Conservation (phyloP, 2,797 vertebrate species). For the Vipera ursinii region DNA sequence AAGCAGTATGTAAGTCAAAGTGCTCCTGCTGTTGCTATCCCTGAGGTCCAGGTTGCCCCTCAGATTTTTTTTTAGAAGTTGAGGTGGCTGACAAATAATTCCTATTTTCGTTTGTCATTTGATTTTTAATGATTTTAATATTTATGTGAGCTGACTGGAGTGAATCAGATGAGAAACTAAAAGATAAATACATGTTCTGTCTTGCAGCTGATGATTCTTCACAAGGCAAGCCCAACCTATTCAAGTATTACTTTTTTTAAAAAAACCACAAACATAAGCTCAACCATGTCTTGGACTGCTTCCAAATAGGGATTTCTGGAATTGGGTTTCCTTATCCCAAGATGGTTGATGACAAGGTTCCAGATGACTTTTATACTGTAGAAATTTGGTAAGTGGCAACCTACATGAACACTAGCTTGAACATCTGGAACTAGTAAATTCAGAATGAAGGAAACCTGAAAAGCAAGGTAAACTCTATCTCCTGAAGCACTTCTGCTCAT, state of each 20-base stretch:
- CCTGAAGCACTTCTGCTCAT: conserved; percentile 1
- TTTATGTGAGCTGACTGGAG: not conserved
- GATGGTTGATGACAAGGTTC: not conserved
- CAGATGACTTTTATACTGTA: conserved; percentile 9
- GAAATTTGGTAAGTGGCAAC: conserved; percentile 1
- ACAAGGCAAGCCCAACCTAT: not conserved
- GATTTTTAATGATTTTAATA: not conserved
- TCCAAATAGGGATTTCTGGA: not conserved
- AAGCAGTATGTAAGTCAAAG: not conserved
- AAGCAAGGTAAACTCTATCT: not conserved
- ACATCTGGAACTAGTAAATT: conserved; percentile 25
- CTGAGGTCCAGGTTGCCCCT: not conserved
- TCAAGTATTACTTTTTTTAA: not conserved
- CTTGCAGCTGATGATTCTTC: not conserved
- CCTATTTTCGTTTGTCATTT: not conserved
- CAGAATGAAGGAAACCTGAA: not conserved
- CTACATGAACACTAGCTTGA: not conserved
- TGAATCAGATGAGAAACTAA: not conserved
- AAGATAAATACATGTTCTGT: not conserved
- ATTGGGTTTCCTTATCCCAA: not conserved
- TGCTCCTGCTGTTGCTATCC: no score
- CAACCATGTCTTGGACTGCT: not conserved
- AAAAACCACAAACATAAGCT: no score
- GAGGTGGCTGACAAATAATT: not conserved
- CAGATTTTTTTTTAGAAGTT: no score